Evolutionary conservation across 1,140 invertebrate genomes (phyloP), one percentile per base, ranked within the genome.

Genomic region (Trichonephila clavata): DNA sequence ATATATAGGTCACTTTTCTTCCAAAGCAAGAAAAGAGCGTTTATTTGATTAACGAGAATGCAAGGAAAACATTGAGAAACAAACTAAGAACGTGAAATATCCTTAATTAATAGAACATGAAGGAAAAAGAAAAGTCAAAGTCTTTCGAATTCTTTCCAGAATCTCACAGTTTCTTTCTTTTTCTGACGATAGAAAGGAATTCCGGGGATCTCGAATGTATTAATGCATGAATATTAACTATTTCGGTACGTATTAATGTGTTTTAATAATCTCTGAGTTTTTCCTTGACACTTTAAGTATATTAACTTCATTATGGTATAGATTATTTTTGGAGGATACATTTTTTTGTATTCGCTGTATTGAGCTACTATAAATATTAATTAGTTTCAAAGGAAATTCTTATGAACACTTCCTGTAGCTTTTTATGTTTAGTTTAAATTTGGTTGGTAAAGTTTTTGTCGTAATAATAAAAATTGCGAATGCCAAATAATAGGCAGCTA

Each of bases 211-310:
- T 57, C 50, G 20, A 21, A 60, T 84, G 21, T 16, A 59, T n/a
- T 84, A 84, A 84, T 57, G 80, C 24, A 57, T 27, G 14, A 83
- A 50, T 20, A 83, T 83, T 59, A 84, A 84, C 57, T 59, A n/a
- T 59, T n/a, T 57, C 24, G 59, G 83, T n/a, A 59, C 20, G 83
- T 16, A 59, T 84, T 84, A 84, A 84, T 84, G 50, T 8, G 16
- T 13, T 77, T 84, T 84, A 32, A 24, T 84, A 59, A 10, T 60
- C 27, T 16, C 3, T 50, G 8, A 14, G 24, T 57, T 21, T 57
- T 27, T 57, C 8, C 43, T 84, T 6, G 71, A 77, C 27, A 27
- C 50, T 10, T 7, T 50, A 50, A 50, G 50, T 50, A 10, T 10
- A 50, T 7, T 13, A 13, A 10, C 10, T 32, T 84, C 50, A 24